These are phyloP conservation scores for Corythoichthys intestinalis DNA, from an alignment of 2,113 vertebrate genomes.

Conservation along the genomic window DNA sequence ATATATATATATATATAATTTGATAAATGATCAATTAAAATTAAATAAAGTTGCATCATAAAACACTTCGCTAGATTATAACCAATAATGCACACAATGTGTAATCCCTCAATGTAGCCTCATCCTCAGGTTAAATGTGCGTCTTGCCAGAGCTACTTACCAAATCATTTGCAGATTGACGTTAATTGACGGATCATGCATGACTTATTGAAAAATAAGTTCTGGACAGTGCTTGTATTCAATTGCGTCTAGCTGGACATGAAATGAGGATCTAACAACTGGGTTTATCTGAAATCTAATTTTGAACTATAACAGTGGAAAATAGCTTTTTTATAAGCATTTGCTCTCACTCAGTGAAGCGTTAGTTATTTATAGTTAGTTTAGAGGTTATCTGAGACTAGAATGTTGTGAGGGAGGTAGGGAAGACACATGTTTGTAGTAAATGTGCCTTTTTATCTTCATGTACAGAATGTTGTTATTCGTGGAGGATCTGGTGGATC, in stretches of 20 bases:
- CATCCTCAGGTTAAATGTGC: neutral
- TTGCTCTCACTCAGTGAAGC: conserved; percentile 16
- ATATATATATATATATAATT: neutral
- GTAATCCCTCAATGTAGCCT: neutral
- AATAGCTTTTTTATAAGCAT: conserved; percentile 15
- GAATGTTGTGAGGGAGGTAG: neutral
- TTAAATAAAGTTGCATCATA: neutral
- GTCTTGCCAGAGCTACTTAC: neutral
- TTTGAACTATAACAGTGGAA: conserved; percentile 5
- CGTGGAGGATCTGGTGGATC: conserved; percentile 34
- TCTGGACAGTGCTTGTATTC: neutral
- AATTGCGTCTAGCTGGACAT: neutral
- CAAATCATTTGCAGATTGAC: neutral
- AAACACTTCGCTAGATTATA: neutral
- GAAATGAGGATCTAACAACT: neutral
- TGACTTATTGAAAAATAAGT: neutral
- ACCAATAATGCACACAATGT: neutral
- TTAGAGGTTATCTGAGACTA: conserved; percentile 34
- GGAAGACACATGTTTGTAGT: conserved; percentile 38
- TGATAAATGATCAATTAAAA: neutral
- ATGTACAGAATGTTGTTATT: conserved; percentile 33
- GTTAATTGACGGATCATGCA: neutral
- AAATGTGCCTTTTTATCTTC: conserved; percentile 42
- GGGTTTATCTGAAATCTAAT: conserved; percentile 14
- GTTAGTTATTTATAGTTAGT: conserved; percentile 13